These are phyloP conservation scores for Peromyscus maniculatus DNA, from an alignment of 2,113 vertebrate genomes.

Conservation along the genomic window DNA sequence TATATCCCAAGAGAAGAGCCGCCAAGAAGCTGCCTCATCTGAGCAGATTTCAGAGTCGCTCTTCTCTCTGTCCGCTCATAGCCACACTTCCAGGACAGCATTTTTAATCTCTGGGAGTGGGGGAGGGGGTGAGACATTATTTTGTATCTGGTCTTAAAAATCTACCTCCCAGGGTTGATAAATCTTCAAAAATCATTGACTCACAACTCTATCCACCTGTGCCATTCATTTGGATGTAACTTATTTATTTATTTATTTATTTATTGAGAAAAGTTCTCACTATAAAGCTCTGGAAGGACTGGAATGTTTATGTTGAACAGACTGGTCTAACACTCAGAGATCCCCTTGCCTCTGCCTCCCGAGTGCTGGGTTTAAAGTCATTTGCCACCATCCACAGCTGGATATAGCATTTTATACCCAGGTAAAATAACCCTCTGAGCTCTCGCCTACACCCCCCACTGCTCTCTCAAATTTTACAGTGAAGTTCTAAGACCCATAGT, in stretches of 20 bases:
- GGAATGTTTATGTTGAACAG: not conserved
- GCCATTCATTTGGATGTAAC: not conserved
- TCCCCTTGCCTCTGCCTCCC: not conserved
- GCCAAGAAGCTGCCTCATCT: not conserved
- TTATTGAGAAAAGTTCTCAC: not conserved
- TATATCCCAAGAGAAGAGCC: not conserved
- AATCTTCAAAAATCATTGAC: constrained; percentile 25
- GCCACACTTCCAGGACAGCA: not conserved
- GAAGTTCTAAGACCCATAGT: not conserved
- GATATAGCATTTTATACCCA: not conserved
- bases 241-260: not conserved
- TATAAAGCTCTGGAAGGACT: not conserved
- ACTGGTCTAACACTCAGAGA: not conserved
- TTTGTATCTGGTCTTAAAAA: not conserved
- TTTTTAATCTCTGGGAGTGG: not conserved
- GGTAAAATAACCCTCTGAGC: constrained; percentile 32
- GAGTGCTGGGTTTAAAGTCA: not conserved
- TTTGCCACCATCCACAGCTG: not conserved
- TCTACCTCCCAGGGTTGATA: not conserved
- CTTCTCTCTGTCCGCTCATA: not conserved
- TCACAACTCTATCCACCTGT: not conserved
- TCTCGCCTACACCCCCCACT: not conserved
- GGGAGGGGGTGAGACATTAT: not conserved
- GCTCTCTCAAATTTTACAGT: not conserved
- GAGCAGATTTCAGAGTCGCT: not conserved